phyloP scores from a whole-genome alignment of 1,140 invertebrate species.

The Carposina sasakii region DNA sequence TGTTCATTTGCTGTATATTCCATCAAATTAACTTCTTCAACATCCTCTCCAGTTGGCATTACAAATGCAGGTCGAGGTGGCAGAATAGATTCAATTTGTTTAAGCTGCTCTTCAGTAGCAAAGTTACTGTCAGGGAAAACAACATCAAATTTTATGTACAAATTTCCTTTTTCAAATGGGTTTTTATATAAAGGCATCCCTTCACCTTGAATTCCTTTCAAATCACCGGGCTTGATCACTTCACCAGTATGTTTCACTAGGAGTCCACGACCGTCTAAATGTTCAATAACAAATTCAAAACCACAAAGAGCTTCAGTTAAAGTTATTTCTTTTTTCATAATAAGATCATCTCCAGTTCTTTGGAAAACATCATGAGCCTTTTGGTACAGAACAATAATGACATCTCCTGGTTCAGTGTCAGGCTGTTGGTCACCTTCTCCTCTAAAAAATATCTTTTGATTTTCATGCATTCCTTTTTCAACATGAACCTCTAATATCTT shows the following conservation, averaged over 20 bases:
- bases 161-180: constrained; percentile 87
- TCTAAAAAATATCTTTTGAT: constrained; percentile 88
- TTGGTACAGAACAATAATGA: constrained; percentile 91
- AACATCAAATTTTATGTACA: constrained; percentile 91
- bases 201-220: constrained; percentile 86
- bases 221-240: constrained; percentile 84
- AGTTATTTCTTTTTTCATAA: constrained; percentile 81
- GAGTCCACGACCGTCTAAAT: constrained; percentile 88
- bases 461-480: constrained; percentile 93
- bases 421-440: constrained; percentile 94
- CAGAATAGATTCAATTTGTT: constrained; percentile 81
- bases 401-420: constrained; percentile 87
- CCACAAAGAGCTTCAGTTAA: constrained; percentile 94
- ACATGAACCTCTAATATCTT: constrained; percentile 92
- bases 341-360: constrained; percentile 83
- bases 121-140: constrained; percentile 90
- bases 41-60: constrained; percentile 81
- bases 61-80: constrained; percentile 78
- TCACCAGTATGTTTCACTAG: constrained; percentile 83
- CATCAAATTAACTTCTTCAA: constrained; percentile 87
- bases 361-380: constrained; percentile 85
- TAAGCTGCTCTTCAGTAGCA: constrained; percentile 77
- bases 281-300: constrained; percentile 85
- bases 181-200: constrained; percentile 93
- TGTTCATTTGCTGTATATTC: constrained; percentile 79